A percentile compares a stretch with the other conserved stretches of the same genome.
Evolutionary conservation across 2,113 vertebrate genomes (phyloP).

Genomic region (Globicephala melas): DNA sequence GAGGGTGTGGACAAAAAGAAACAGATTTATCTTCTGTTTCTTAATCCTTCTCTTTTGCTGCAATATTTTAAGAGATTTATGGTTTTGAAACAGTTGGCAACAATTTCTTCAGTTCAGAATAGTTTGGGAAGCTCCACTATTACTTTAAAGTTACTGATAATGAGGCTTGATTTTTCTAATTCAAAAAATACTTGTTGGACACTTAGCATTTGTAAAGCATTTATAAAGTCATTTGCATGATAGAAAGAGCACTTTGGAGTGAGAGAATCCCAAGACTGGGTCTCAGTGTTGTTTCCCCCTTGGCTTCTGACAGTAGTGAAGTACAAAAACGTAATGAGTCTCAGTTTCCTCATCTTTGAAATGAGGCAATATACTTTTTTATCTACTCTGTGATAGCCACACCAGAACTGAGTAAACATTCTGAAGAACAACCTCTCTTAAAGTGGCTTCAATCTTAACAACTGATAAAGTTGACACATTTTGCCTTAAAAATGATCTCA

Average conservation of each 20-base stretch:
- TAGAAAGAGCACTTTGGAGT: neutral
- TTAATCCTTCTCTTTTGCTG: neutral
- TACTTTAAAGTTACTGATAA: neutral
- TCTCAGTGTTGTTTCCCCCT: neutral
- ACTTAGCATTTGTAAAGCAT: neutral
- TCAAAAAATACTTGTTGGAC: neutral
- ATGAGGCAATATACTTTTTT: neutral
- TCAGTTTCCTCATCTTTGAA: neutral
- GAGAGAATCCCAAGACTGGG: neutral
- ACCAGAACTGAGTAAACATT: neutral
- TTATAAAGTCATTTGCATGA: accelerated
- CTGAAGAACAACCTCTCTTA: neutral
- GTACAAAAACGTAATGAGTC: neutral
- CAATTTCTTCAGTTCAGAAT: neutral
- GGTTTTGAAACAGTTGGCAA: neutral
- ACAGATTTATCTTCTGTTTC: neutral
- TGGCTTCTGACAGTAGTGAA: neutral
- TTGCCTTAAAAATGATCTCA: neutral
- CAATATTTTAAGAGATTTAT: neutral
- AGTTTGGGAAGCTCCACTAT: neutral
- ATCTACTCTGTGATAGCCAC: neutral
- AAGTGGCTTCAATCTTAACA: neutral
- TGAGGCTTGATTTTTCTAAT: neutral
- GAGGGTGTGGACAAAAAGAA: neutral
- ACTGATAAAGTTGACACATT: neutral